Percentiles rank a stretch among this genome's conserved stretches.
phyloP scores from a whole-genome alignment of 2,888 invertebrate genomes.

The Notocelia uddmanniana region DNA sequence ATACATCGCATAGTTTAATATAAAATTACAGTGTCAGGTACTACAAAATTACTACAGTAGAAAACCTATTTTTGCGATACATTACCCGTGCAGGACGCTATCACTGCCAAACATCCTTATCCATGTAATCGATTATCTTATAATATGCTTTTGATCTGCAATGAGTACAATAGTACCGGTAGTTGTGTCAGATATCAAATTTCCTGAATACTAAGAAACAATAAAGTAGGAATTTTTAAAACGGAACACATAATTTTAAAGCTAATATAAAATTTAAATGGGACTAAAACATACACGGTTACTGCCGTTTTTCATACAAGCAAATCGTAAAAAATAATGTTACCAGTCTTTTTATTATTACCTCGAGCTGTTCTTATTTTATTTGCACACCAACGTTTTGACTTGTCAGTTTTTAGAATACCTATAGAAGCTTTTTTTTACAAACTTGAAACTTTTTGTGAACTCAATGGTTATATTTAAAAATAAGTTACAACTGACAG shows the following conservation, averaged over 20 bases:
- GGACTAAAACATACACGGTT: conserved; percentile 19
- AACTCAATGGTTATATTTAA: conserved; percentile 21
- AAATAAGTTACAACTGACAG: conserved; percentile 26
- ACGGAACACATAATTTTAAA: conserved; percentile 29
- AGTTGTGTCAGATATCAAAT: neutral
- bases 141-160: no score
- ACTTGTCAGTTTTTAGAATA: conserved; percentile 42
- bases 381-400: conserved; percentile 30
- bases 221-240: conserved; percentile 8
- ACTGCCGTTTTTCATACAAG: conserved; percentile 35
- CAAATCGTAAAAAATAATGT: conserved; percentile 39
- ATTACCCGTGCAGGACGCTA: no score
- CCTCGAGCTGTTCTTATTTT: conserved; percentile 28
- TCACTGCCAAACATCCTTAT: no score
- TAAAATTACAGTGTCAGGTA: no score
- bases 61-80: no score
- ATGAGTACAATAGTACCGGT: no score
- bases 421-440: conserved; percentile 32
- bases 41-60: no score
- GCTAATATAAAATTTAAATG: conserved; percentile 23
- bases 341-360: conserved; percentile 36
- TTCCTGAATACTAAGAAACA: neutral
- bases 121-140: no score
- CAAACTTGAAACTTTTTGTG: conserved; percentile 25
- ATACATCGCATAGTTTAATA: no score